Evolutionary conservation across 2,113 vertebrate genomes (phyloP), one percentile per base, ranked within the genome.

Genomic region (Trachemys scripta): DNA sequence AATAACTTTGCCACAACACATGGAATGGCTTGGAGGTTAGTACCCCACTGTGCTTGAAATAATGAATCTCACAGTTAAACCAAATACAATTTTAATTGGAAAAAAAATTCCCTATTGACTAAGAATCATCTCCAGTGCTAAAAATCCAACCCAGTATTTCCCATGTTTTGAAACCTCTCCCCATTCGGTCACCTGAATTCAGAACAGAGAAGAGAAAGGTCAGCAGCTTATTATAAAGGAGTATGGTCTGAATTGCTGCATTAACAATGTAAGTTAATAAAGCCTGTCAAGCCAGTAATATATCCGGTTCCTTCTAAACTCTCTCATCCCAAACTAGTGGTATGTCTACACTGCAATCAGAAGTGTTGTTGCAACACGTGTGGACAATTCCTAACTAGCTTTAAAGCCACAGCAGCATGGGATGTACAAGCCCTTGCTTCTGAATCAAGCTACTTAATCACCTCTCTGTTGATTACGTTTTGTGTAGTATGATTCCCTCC

Each of bases 51-150:
- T 59, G 83, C 59, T 29, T 56, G 84, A 45, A 91, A 93, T 72
- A 7, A 87, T 1, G 6, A 27, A 85, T 72, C 5, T 92, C 89
- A 82, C n/a, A 45, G 42, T 8, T 8, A 91, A 88, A 35, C 69
- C 24, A 78, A 78, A 95, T 29, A 49, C 35, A 42, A 72, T 72
- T 72, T n/a, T 72, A 88, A 84, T 56, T 91, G 62, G 76, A 91
- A 92, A 3, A 3, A 59, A 90, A 31, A 80, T 53, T 53, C 29
- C 38, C 54, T 53, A 47, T 47, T n/a, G 29, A 65, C 50, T 31
- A 47, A 29, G 87, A 78, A 85, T n/a, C n/a, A 72, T 38, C 65
- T 72, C n/a, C 65, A 72, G 22, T 49, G 35, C 81, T 4, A 86
- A 53, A 76, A 88, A 94, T 79, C 14, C 82, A 85, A 20, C 59